Evolutionary conservation across 1,140 invertebrate species (phyloP).

Genomic region (Aphelenchoides avenae): DNA sequence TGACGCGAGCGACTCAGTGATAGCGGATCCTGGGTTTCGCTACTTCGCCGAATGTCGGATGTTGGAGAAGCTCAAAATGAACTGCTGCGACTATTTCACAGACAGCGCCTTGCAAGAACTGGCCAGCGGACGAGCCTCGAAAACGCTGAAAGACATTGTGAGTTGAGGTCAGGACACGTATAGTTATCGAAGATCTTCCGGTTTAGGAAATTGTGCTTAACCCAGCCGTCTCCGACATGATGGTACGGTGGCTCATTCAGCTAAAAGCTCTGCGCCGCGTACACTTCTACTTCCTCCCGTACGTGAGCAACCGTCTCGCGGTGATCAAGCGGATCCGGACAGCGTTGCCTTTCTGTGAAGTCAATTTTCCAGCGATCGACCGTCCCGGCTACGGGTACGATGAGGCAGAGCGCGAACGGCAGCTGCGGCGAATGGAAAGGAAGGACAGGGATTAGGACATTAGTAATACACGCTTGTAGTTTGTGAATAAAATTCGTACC

Average conservation of each 20-base stretch:
- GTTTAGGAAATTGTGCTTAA: constrained; percentile 48
- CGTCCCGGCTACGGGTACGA: too few relatives aligned
- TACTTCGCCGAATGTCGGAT: constrained; percentile 37
- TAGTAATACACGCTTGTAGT: too few relatives aligned
- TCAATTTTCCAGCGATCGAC: constrained; percentile 25
- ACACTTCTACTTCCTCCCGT: constrained; percentile 29
- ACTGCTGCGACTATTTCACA: constrained; percentile 49
- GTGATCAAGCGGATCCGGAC: neutral
- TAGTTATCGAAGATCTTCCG: constrained; percentile 2
- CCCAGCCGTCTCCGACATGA: constrained; percentile 30
- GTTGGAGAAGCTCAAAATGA: constrained; percentile 37
- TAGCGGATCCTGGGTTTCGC: constrained; percentile 44
- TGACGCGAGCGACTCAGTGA: constrained; percentile 47
- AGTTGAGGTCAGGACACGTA: neutral
- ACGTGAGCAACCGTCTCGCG: constrained; percentile 8
- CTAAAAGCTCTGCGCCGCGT: constrained; percentile 33
- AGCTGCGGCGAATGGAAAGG: too few relatives aligned
- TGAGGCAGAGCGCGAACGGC: too few relatives aligned
- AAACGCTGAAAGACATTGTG: constrained; percentile 40
- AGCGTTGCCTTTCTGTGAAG: constrained; percentile 5
- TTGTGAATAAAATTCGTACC: too few relatives aligned
- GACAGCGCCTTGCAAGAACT: constrained; percentile 36
- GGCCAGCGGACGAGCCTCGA: constrained; percentile 28
- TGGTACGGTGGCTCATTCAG: constrained; percentile 33
- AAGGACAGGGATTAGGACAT: too few relatives aligned